Evolutionary conservation across 2,113 vertebrate genomes (phyloP).

Genomic region (Datnioides undecimradiatus): DNA sequence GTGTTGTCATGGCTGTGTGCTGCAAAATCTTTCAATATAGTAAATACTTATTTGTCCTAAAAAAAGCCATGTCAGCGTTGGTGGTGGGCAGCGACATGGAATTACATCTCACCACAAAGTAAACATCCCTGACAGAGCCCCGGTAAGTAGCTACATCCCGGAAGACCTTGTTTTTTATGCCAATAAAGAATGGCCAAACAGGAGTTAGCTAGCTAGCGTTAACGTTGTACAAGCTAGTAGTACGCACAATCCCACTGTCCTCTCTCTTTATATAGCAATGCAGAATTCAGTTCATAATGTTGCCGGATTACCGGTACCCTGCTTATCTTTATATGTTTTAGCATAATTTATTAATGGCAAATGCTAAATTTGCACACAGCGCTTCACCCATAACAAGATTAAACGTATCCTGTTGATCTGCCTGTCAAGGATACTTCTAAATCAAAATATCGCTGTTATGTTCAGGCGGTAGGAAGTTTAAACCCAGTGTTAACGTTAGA

Average conservation of each 20-base stretch:
- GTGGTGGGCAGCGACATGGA: constrained; percentile 45
- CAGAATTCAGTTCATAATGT: background rate
- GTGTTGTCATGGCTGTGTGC: constrained; percentile 77
- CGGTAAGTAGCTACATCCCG: constrained; percentile 63
- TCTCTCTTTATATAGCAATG: background rate
- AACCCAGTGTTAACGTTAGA: background rate
- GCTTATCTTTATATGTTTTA: background rate
- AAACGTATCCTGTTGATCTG: background rate
- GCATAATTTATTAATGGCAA: too few species aligned
- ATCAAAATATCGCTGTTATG: background rate
- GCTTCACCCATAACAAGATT: background rate
- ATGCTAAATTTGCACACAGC: background rate
- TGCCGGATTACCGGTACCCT: background rate
- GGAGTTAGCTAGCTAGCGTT: constrained; percentile 72
- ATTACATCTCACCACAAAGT: constrained; percentile 35
- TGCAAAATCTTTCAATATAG: constrained; percentile 44
- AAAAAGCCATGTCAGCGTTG: constrained; percentile 53
- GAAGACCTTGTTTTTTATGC: constrained; percentile 12
- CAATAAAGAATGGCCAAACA: constrained; percentile 47
- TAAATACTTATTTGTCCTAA: constrained; percentile 57
- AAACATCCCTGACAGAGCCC: constrained; percentile 14
- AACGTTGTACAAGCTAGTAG: constrained; percentile 54
- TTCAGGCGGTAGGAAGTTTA: background rate
- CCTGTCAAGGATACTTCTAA: background rate
- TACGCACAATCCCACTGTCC: constrained; percentile 2